Conservation (phyloP, 2,888 invertebrate genomes). For the Drosophila percnosoma region DNA sequence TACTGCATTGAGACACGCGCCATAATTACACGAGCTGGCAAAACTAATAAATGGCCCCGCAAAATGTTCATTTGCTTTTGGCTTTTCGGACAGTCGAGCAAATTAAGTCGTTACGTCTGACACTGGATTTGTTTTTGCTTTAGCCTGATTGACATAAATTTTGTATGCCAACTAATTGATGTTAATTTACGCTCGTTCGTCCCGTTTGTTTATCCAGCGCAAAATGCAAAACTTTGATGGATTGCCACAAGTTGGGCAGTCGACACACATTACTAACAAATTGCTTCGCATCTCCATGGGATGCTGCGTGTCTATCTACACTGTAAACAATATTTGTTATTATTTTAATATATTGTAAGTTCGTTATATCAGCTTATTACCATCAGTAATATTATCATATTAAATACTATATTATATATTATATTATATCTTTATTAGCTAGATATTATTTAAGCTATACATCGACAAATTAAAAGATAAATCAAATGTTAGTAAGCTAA, state of each 20-base stretch:
- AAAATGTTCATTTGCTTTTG: slow-evolving; percentile 60
- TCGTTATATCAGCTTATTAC: background rate
- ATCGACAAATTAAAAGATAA: background rate
- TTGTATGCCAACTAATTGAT: slow-evolving; percentile 72
- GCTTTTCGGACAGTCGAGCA: slow-evolving; percentile 40
- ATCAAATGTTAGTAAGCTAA: background rate
- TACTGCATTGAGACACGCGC: slow-evolving; percentile 38
- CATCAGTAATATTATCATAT: background rate
- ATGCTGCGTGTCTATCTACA: background rate
- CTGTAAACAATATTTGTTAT: background rate
- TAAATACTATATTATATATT: too few species aligned
- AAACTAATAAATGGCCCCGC: slow-evolving; percentile 59
- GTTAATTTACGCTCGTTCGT: slow-evolving; percentile 61
- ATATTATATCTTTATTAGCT: background rate
- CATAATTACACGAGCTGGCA: slow-evolving; percentile 63
- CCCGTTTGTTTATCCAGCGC: slow-evolving; percentile 25
- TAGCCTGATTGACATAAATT: slow-evolving; percentile 70
- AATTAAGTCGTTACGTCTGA: slow-evolving; percentile 54
- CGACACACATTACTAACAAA: slow-evolving; percentile 6
- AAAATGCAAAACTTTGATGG: slow-evolving; percentile 58
- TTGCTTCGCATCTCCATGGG: slow-evolving; percentile 4
- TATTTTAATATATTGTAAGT: background rate
- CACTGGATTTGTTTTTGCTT: slow-evolving; percentile 47
- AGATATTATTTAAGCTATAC: background rate
- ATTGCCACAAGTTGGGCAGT: slow-evolving; percentile 23